phyloP scores from a whole-genome alignment of 2,797 vertebrate species.

The Calcarius lapponicus region DNA sequence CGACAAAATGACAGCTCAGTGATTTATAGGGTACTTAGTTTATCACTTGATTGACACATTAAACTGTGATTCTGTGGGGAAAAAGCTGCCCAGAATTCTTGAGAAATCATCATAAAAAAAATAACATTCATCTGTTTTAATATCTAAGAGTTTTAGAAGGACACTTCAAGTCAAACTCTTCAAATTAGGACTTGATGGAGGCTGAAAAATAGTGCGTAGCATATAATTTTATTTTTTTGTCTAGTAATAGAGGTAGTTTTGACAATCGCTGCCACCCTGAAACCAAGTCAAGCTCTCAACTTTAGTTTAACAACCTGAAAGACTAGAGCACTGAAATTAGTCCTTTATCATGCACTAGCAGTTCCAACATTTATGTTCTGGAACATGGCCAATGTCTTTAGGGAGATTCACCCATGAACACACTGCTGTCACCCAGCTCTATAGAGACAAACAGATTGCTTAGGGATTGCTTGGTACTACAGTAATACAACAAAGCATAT shows the following conservation, averaged over 20 bases:
- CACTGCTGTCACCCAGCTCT: not conserved
- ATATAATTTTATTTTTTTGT: not conserved
- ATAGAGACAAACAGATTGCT: not conserved
- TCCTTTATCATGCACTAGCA: not conserved
- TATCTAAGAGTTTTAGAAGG: not conserved
- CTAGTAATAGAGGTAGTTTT: not conserved
- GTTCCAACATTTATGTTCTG: not conserved
- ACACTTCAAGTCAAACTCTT: not conserved
- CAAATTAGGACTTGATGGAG: not conserved
- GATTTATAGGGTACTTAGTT: conserved; percentile 5
- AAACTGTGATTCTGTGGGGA: not conserved
- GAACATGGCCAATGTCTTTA: not conserved
- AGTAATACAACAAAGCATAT: not conserved
- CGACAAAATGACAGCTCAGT: not conserved
- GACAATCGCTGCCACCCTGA: not conserved
- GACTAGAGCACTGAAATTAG: not conserved
- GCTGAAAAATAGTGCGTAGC: not conserved
- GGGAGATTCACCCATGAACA: not conserved
- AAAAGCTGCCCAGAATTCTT: not conserved
- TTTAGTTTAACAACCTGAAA: not conserved
- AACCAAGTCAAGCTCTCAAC: not conserved
- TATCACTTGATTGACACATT: conserved; percentile 8
- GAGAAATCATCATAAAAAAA: not conserved
- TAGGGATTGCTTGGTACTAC: not conserved
- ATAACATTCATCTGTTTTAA: not conserved